Conservation (phyloP, 1,140 invertebrate species). For the Pteromalus puparum region DNA sequence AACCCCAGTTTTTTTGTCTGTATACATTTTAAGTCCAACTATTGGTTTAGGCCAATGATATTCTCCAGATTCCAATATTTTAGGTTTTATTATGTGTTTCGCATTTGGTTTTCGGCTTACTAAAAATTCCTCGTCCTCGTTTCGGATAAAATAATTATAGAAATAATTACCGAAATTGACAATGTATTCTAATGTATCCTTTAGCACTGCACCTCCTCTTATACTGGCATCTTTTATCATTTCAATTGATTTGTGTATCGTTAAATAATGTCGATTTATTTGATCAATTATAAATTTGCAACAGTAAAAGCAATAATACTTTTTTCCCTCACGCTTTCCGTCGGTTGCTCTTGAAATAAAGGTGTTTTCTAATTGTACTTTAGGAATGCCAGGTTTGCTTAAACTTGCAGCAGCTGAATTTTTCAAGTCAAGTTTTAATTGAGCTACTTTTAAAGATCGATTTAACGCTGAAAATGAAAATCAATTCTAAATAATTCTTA, state of each 20-base stretch:
- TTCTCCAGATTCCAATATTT: neutral
- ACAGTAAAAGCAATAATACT: constrained; percentile 4
- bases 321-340: neutral
- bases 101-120: neutral
- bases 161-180: neutral
- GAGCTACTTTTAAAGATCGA: neutral
- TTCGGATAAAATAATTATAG: neutral
- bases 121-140: neutral
- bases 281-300: constrained; percentile 7
- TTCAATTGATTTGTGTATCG: neutral
- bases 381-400: neutral
- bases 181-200: neutral
- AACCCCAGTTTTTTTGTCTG: neutral
- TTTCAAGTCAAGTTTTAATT: neutral
- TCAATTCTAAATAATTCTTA: neutral
- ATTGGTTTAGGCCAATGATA: neutral
- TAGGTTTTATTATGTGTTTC: neutral
- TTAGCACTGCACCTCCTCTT: neutral
- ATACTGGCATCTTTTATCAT: neutral
- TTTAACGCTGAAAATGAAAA: neutral
- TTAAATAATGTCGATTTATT: neutral
- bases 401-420: neutral
- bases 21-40: neutral
- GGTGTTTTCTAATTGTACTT: neutral
- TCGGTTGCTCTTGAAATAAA: neutral